These are phyloP conservation scores for Accipiter superciliosus DNA, from an alignment of 2,797 vertebrate genomes.

Conservation along the genomic window DNA sequence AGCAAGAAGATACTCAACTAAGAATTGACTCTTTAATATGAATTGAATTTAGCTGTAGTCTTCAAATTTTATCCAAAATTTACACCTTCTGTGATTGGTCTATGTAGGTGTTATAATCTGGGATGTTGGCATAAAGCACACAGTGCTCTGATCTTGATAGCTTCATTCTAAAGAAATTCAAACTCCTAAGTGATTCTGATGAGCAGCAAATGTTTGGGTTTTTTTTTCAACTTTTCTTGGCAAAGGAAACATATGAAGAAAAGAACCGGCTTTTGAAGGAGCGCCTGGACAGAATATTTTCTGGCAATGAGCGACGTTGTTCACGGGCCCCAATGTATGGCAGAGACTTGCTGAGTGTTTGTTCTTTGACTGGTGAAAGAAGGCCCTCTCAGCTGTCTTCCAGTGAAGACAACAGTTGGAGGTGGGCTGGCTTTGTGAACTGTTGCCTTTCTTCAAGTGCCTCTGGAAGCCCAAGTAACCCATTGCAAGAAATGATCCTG, in stretches of 20 bases:
- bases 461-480: conserved; percentile 62
- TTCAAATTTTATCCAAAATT: not conserved
- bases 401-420: conserved; percentile 75
- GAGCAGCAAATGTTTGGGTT: not conserved
- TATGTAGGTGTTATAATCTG: not conserved
- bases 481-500: conserved; percentile 75
- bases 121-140: not conserved
- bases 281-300: conserved; percentile 85
- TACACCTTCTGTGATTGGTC: not conserved
- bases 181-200: not conserved
- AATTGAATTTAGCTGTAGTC: not conserved
- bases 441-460: conserved; percentile 68
- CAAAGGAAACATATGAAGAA: conserved; percentile 85
- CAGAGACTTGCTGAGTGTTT: conserved; percentile 83
- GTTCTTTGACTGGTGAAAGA: conserved; percentile 67
- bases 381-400: conserved; percentile 6
- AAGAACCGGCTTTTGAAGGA: conserved; percentile 86
- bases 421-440: conserved; percentile 83
- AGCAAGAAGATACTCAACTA: not conserved
- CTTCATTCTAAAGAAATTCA: not conserved
- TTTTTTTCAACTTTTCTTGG: not conserved
- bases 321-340: conserved; percentile 87
- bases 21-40: not conserved
- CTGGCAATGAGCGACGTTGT: conserved; percentile 88
- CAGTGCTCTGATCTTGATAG: not conserved